Evolutionary conservation across 2,888 invertebrate genomes (phyloP), one percentile per base, ranked within the genome.

Genomic region (Coenonympha glycerion): DNA sequence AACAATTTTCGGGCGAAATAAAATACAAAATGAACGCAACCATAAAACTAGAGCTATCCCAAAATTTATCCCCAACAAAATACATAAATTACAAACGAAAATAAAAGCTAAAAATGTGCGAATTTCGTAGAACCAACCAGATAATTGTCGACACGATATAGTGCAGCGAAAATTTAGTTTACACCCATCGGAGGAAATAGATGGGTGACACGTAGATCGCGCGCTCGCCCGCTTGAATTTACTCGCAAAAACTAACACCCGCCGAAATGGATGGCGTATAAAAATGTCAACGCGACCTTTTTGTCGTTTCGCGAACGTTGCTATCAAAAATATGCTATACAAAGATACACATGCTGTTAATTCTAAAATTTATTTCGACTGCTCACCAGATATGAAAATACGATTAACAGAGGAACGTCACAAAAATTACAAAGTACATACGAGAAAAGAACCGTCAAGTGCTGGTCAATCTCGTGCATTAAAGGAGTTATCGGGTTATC

Each of bases 221-320:
- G 3, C 31, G 24, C 40, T 22, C 11, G 21, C n/a, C n/a, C 41
- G 44, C 15, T 44, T 28, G 34, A 28, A 53, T 39, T n/a, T 50
- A 42, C 42, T 51, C 40, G 46, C 47, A 47, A 41, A 46, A 41
- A 51, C 34, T 28, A 44, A 49, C 42, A 30, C 47, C 39, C 49
- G 18, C 34, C 21, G 33, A 55, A 52, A 52, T 39, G 49, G 49
- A 47, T 47, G 44, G 33, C 40, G 39, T 52, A 55, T 47, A 55
- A 55, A 55, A 55, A 49, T 30, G 46, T 52, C 47, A 52, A 9
- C 41, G 44, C 6, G 21, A 3, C n/a, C 18, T 49, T 54, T 52
- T 47, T 49, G 33, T 36, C 26, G 34, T 49, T 50, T 33, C 21
- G 47, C 3, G 22, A 39, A 24, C 39, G 24, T 24, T 39, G 22